Base-by-base conservation (phyloP, 2,888 invertebrate genomes). In the Synergus gifuensis region DNA sequence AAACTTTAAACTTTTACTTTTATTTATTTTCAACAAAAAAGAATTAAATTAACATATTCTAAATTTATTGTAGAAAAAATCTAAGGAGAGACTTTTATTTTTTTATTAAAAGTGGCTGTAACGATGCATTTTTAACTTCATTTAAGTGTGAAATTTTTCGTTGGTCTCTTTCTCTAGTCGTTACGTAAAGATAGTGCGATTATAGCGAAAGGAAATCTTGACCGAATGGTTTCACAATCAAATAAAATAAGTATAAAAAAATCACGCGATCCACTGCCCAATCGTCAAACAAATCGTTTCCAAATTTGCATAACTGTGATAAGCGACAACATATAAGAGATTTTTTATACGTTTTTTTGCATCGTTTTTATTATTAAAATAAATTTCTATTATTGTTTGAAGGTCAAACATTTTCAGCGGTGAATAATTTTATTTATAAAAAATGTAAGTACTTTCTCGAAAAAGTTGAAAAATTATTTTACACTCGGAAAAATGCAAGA, bases 111-210 rank as follows among this genome's bases (percentile, higher is more conserved):
- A 67, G 5, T 44, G 46, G 22, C 18, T 22, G 46, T 22, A 46
- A 46, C 9, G 46, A 67, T 67, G 22, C 16, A 67, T 16, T n/a
- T 5, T 49, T 49, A n/a, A 49, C 46, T 28, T 46, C 46, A 46
- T 22, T 67, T 67, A 46, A 67, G 67, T 22, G 46, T 67, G 46
- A 67, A 46, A 46, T 67, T 67, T 67, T 67, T 44, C 16, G 7
- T 46, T 22, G 22, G 16, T 67, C 46, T 67, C 44, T 44, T 18
- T 18, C 14, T 22, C 28, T 28, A 67, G 67, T 46, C 69, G 69
- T 28, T 11, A 69, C 36, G 49, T 54, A 69, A 69, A 54, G 12
- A 69, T 28, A 69, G 69, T 28, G 28, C 49, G n/a, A 49, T 36
- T 69, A 28, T 49, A 49, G 69, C 3, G 49, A 49, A 69, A 69